Percentiles rank a stretch among this genome's conserved stretches.
Conservation (phyloP, 64 coral and sea anemone genomes). For the Platygyra sinensis region DNA sequence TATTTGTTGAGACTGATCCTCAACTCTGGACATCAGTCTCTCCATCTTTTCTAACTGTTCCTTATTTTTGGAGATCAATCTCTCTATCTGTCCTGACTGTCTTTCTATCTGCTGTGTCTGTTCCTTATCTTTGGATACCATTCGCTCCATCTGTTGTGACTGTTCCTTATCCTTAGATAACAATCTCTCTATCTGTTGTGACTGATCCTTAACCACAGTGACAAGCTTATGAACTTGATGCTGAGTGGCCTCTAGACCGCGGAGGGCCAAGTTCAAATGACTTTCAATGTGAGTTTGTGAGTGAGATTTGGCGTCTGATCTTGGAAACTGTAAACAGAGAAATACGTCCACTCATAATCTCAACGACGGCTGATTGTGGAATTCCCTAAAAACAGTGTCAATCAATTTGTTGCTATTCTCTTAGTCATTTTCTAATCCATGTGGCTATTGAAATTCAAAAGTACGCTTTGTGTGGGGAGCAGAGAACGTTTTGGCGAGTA, state of each 20-base stretch:
- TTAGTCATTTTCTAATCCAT: too few relatives aligned
- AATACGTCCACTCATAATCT: too few relatives aligned
- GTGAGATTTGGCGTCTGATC: slow-evolving; percentile 9
- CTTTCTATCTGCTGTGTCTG: not conserved
- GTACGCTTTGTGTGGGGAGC: too few relatives aligned
- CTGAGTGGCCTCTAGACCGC: slow-evolving; percentile 29
- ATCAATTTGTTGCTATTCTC: too few relatives aligned
- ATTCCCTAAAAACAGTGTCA: too few relatives aligned
- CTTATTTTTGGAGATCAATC: too few relatives aligned
- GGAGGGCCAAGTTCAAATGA: slow-evolving; percentile 26
- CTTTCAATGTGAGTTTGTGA: slow-evolving; percentile 6
- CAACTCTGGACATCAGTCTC: not conserved
- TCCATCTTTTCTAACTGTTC: too few relatives aligned
- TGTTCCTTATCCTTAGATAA: not conserved
- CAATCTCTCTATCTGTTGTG: not conserved
- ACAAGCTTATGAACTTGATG: not conserved
- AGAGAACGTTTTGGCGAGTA: too few relatives aligned
- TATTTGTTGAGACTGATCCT: slow-evolving; percentile 1
- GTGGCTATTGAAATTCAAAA: too few relatives aligned
- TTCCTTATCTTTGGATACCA: not conserved
- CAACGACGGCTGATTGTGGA: too few relatives aligned
- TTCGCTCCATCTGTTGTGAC: not conserved
- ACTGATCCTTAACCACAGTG: slow-evolving; percentile 11
- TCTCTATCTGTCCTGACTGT: too few relatives aligned
- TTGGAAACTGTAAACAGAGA: slow-evolving; percentile 10